Evolutionary conservation across 2,113 vertebrate species (phyloP).

Genomic region (Callionymus lyra): DNA sequence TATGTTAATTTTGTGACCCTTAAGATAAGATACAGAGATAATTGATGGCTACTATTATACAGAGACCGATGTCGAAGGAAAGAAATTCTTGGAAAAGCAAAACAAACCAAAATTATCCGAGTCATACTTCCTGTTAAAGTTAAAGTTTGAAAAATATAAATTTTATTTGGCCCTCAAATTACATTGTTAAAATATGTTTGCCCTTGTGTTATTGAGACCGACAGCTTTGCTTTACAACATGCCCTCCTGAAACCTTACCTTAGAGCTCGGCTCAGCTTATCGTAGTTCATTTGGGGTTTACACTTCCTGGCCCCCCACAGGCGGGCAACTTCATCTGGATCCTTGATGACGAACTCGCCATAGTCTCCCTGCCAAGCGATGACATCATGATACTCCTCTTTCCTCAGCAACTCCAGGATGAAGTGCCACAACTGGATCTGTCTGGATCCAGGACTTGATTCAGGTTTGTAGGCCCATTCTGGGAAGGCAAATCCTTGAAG

Average conservation of each 20-base stretch:
- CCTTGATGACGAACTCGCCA: constrained; percentile 88
- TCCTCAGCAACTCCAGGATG: constrained; percentile 81
- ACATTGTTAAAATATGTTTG: too few relatives aligned
- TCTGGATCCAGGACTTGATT: constrained; percentile 81
- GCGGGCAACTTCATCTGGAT: constrained; percentile 79
- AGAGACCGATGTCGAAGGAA: too few relatives aligned
- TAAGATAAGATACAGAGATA: too few relatives aligned
- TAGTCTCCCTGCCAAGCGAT: constrained; percentile 93
- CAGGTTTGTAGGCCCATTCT: constrained; percentile 86
- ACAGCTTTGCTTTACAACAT: background rate
- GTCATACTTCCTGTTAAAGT: too few relatives aligned
- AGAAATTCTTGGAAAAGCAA: too few relatives aligned
- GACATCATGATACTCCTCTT: constrained; percentile 83
- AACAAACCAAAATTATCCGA: too few relatives aligned
- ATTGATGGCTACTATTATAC: too few relatives aligned
- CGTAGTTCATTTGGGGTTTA: constrained; percentile 91
- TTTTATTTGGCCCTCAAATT: too few relatives aligned
- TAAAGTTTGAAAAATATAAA: too few relatives aligned
- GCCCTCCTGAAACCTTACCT: constrained; percentile 48
- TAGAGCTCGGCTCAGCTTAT: constrained; percentile 79
- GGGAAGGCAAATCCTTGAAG: constrained; percentile 80
- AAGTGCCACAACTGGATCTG: constrained; percentile 93
- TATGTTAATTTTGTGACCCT: too few relatives aligned
- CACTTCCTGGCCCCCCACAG: constrained; percentile 86
- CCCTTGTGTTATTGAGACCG: too few relatives aligned